Evolutionary conservation across 2,113 vertebrate genomes (phyloP).

Genomic region (Anhinga rufa): DNA sequence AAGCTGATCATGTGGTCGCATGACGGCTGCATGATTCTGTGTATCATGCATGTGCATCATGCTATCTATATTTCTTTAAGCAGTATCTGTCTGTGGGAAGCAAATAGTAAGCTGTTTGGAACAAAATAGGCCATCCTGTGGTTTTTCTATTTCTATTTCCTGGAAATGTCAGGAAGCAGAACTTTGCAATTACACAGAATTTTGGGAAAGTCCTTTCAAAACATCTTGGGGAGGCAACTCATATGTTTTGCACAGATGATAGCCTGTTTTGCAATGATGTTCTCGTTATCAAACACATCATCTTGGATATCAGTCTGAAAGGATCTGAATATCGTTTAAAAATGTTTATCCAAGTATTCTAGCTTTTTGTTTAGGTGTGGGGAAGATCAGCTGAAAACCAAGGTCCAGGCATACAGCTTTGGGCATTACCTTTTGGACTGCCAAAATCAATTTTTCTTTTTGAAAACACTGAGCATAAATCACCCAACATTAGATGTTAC

Average conservation of each 20-base stretch:
- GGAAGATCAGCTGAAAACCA: not conserved
- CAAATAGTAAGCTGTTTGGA: not conserved
- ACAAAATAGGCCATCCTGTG: not conserved
- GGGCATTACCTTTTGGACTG: not conserved
- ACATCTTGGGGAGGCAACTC: not conserved
- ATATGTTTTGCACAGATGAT: not conserved
- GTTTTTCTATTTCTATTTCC: not conserved
- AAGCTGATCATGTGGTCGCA: not conserved
- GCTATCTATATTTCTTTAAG: not conserved
- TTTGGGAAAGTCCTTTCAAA: not conserved
- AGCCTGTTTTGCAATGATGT: not conserved
- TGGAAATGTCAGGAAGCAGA: not conserved
- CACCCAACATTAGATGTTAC: not conserved
- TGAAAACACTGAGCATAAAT: not conserved
- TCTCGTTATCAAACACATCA: not conserved
- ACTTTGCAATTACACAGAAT: not conserved
- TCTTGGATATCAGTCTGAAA: not conserved
- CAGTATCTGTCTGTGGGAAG: not conserved
- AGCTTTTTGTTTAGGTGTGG: not conserved
- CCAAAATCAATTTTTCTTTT: not conserved
- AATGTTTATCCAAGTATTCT: not conserved
- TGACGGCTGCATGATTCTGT: not conserved
- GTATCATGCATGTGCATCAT: not conserved
- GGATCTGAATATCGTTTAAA: not conserved
- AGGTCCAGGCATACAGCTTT: not conserved